These are phyloP conservation scores for Cichladusa arquata DNA, from an alignment of 2,113 vertebrate species.

Conservation along the genomic window DNA sequence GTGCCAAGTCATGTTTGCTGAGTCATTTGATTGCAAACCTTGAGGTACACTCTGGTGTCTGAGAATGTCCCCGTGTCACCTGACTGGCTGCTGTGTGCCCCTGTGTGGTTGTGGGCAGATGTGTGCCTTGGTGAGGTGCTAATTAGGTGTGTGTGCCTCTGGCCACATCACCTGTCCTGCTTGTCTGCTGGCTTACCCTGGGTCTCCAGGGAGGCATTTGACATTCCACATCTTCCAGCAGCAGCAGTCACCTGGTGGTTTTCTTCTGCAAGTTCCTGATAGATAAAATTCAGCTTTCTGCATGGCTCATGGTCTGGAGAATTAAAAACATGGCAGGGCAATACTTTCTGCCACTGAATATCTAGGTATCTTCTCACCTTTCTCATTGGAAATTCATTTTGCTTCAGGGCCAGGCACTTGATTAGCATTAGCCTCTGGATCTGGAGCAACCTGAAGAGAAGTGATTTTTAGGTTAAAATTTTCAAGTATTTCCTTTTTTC, in stretches of 20 bases:
- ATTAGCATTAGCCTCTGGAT: not conserved
- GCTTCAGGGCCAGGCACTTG: not conserved
- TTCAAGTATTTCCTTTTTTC: not conserved
- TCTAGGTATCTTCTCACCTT: not conserved
- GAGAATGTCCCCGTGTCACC: not conserved
- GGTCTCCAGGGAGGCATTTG: not conserved
- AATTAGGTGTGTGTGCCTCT: not conserved
- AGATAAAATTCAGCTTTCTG: not conserved
- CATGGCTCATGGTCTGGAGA: not conserved
- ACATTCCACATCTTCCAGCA: conserved; percentile 1
- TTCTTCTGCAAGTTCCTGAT: not conserved
- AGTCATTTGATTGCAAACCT: not conserved
- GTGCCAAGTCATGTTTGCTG: not conserved
- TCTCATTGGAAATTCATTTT: not conserved
- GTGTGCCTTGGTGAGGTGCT: not conserved
- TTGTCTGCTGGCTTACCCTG: not conserved
- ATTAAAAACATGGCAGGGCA: not conserved
- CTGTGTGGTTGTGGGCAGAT: not conserved
- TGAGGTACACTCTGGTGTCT: not conserved
- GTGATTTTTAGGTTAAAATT: not conserved
- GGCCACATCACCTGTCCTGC: conserved; percentile 34
- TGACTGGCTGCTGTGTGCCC: not conserved
- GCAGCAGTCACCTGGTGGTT: not conserved
- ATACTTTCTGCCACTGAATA: not conserved
- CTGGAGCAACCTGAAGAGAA: not conserved